Percentiles rank a stretch among this genome's conserved stretches.
phyloP scores from a whole-genome alignment of 2,888 invertebrate species.

The Trachelus stipa region DNA sequence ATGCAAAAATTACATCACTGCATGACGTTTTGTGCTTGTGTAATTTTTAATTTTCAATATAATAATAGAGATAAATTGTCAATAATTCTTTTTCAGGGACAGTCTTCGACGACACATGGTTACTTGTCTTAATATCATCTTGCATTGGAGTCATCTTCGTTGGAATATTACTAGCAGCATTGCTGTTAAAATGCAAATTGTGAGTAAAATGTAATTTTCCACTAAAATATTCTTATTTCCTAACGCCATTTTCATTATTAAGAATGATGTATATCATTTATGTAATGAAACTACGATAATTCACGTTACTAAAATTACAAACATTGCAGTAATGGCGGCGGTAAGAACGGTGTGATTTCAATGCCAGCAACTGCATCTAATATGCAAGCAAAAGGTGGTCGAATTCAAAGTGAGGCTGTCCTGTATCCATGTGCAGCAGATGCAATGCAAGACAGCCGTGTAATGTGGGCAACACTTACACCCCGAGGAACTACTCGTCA shows the following conservation, averaged over 20 bases:
- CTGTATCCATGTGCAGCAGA: slow-evolving; percentile 71
- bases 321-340: slow-evolving; percentile 52
- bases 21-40: background rate
- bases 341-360: slow-evolving; percentile 58
- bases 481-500: slow-evolving; percentile 83
- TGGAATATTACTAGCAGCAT: slow-evolving; percentile 81
- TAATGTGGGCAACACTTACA: slow-evolving; percentile 87
- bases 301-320: background rate
- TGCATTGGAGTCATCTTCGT: slow-evolving; percentile 84
- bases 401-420: slow-evolving; percentile 70
- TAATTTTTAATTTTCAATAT: background rate
- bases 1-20: background rate
- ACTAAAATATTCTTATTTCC: background rate
- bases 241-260: background rate
- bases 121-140: slow-evolving; percentile 82
- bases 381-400: slow-evolving; percentile 58
- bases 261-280: background rate
- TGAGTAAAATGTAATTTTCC: slow-evolving; percentile 68
- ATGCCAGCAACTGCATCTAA: slow-evolving; percentile 56
- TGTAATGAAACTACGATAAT: background rate
- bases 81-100: slow-evolving; percentile 68
- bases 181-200: slow-evolving; percentile 87
- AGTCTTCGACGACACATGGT: slow-evolving; percentile 83
- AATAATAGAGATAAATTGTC: background rate
- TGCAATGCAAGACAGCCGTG: slow-evolving; percentile 75